Evolutionary conservation across 2,797 vertebrate genomes (phyloP).

Genomic region (Macrochelys suwanniensis): DNA sequence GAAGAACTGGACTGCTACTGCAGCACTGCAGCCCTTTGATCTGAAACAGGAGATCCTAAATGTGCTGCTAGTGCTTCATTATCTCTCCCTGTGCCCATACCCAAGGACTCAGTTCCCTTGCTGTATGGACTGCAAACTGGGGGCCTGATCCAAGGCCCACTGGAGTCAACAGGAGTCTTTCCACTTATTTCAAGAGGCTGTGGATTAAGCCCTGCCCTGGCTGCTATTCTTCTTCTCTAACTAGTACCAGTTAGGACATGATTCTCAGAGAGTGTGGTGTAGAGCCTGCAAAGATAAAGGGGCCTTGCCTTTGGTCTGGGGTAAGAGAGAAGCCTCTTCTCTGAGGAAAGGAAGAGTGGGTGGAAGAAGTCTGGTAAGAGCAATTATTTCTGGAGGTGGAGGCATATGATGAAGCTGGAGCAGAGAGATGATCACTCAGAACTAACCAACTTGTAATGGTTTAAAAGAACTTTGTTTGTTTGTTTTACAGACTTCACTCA

Average conservation of each 20-base stretch:
- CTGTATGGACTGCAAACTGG: background rate
- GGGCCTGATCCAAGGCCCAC: background rate
- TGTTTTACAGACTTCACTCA: background rate
- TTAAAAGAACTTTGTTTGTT: background rate
- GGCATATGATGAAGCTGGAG: background rate
- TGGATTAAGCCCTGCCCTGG: background rate
- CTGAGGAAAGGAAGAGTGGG: background rate
- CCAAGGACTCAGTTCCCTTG: background rate
- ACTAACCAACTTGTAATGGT: accelerated
- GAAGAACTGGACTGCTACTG: background rate
- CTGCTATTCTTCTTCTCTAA: background rate
- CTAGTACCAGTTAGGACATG: background rate
- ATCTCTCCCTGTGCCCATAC: background rate
- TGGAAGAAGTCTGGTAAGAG: background rate
- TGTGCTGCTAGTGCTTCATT: background rate
- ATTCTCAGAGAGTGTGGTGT: background rate
- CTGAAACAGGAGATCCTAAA: background rate
- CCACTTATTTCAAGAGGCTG: background rate
- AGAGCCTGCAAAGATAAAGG: background rate
- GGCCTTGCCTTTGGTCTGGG: background rate
- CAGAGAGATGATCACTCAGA: background rate
- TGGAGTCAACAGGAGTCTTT: background rate
- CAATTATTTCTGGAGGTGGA: background rate
- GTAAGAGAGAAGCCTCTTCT: background rate
- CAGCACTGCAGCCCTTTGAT: background rate